Conservation (phyloP, 2,888 invertebrate species). For the Dicranocentrus wangi region DNA sequence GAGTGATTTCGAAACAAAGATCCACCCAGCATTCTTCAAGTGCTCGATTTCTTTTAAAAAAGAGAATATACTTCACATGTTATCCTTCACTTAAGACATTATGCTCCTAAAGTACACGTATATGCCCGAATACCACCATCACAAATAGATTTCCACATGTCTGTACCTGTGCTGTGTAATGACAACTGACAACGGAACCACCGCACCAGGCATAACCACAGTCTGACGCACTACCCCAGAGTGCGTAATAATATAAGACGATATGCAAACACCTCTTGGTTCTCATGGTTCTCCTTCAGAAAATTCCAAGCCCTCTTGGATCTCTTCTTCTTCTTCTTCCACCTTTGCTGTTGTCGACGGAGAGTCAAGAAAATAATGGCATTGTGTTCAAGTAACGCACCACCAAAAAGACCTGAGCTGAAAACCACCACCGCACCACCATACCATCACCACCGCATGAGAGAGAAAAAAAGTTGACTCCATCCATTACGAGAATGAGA, state of each 20-base stretch:
- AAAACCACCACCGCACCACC: background rate
- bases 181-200: background rate
- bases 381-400: slow-evolving; percentile 17
- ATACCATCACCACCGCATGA: background rate
- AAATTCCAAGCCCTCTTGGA: slow-evolving; percentile 7
- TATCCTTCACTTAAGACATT: no score
- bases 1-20: no score
- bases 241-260: background rate
- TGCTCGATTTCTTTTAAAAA: no score
- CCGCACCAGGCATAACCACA: background rate
- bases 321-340: background rate
- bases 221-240: background rate
- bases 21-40: no score
- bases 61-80: no score
- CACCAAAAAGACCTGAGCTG: background rate
- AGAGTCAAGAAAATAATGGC: slow-evolving; percentile 6
- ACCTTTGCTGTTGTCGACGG: background rate
- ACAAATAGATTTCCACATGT: no score
- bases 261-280: slow-evolving; percentile 5
- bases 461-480: slow-evolving; percentile 11
- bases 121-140: no score
- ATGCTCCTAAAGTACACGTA: no score
- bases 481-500: slow-evolving; percentile 49
- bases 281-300: background rate
- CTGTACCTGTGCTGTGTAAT: no score